These are phyloP conservation scores for Epinotia demarniana DNA, from an alignment of 2,888 invertebrate species.

Conservation along the genomic window DNA sequence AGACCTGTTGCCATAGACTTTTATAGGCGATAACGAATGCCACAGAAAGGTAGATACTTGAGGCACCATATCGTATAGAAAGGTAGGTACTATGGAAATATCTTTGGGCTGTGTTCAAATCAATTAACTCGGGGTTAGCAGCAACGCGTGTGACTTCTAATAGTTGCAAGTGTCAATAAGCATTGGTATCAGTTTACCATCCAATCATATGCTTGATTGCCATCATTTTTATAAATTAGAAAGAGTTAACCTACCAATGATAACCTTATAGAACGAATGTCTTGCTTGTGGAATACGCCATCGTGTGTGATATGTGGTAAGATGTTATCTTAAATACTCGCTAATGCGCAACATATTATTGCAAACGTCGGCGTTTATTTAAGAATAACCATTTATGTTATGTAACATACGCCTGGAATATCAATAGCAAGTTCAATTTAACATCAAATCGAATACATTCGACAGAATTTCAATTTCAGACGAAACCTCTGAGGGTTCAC, in stretches of 20 bases:
- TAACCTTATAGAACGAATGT: too few species aligned
- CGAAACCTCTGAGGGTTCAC: neutral
- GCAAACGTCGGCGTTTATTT: too few species aligned
- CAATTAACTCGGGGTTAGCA: neutral
- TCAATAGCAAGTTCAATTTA: neutral
- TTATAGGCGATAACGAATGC: neutral
- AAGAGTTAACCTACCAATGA: too few species aligned
- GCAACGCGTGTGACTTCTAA: neutral
- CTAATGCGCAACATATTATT: too few species aligned
- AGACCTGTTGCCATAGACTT: conserved; percentile 20
- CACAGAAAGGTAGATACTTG: neutral
- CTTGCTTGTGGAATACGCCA: too few species aligned
- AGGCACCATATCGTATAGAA: neutral
- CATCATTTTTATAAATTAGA: too few species aligned
- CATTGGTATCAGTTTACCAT: too few species aligned
- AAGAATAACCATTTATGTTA: neutral
- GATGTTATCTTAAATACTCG: too few species aligned
- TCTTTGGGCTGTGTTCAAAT: neutral
- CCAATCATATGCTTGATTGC: too few species aligned
- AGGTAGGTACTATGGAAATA: neutral
- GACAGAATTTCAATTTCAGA: conserved; percentile 19
- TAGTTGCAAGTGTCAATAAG: too few species aligned
- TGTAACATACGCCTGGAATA: neutral
- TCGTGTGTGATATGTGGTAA: too few species aligned
- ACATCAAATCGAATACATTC: neutral